Percentiles rank a stretch among this genome's conserved stretches.
These are phyloP conservation scores for Cliona cf. orientalis DNA, from an alignment of 37 sponge, comb jelly and placozoan species.

Conservation along the genomic window DNA sequence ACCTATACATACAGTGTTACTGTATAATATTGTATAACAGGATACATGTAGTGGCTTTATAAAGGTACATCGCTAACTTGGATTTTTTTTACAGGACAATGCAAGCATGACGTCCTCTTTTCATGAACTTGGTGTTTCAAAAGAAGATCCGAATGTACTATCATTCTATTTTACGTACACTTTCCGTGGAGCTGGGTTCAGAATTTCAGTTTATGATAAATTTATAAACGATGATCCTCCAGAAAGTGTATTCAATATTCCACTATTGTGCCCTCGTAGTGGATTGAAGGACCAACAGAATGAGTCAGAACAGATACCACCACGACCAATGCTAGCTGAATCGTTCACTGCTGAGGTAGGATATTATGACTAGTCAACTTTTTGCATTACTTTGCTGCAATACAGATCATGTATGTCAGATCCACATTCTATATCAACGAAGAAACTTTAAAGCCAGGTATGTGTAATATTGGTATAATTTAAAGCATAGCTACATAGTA, in stretches of 20 bases:
- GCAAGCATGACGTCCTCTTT: background rate
- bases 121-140: background rate
- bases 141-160: background rate
- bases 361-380: background rate
- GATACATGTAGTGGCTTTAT: too few species aligned
- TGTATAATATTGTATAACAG: too few species aligned
- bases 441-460: background rate
- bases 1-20: too few species aligned
- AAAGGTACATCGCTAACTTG: too few species aligned
- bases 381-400: background rate
- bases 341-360: background rate
- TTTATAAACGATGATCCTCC: background rate
- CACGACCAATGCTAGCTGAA: background rate
- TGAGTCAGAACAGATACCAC: background rate
- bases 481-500: too few species aligned
- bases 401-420: background rate
- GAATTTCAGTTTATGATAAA: background rate
- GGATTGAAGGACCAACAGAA: too few species aligned
- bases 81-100: background rate
- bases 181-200: background rate
- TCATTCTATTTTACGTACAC: background rate
- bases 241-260: background rate
- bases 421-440: background rate
- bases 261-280: background rate
- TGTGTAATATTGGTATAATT: too few species aligned